Evolutionary conservation across 2,888 invertebrate species (phyloP).

Genomic region (Pseudanteris insignis): DNA sequence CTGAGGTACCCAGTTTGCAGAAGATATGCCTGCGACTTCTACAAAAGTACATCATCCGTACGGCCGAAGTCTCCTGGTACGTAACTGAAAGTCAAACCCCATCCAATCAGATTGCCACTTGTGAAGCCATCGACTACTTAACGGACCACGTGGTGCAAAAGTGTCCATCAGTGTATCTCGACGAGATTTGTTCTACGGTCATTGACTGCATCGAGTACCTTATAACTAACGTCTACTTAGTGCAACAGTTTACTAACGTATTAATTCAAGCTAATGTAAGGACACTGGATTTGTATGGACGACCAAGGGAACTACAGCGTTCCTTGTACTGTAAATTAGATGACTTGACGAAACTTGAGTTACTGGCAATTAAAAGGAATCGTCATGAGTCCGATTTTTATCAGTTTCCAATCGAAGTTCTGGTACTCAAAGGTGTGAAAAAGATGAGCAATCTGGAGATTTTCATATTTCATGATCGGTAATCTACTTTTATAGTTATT

Average conservation of each 20-base stretch:
- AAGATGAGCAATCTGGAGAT: slow-evolving; percentile 23
- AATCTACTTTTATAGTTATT: too few relatives aligned
- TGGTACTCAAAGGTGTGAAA: slow-evolving; percentile 23
- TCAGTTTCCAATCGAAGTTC: slow-evolving; percentile 19
- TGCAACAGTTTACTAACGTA: slow-evolving; percentile 17
- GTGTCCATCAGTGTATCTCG: slow-evolving; percentile 14
- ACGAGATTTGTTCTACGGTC: slow-evolving; percentile 21
- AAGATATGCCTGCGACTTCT: slow-evolving; percentile 10
- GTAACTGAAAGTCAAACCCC: slow-evolving; percentile 16
- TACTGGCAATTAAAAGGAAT: slow-evolving; percentile 13
- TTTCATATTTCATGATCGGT: slow-evolving; percentile 24
- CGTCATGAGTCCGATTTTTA: slow-evolving; percentile 5
- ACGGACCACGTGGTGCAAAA: slow-evolving; percentile 18
- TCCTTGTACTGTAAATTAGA: slow-evolving; percentile 21
- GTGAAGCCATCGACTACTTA: slow-evolving; percentile 18
- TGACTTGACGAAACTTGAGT: slow-evolving; percentile 14
- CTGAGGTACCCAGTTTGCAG: slow-evolving; percentile 15
- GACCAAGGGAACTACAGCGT: slow-evolving; percentile 20
- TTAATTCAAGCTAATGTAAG: slow-evolving; percentile 19
- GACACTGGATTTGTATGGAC: slow-evolving; percentile 16
- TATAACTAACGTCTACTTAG: slow-evolving; percentile 9
- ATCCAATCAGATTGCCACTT: neutral
- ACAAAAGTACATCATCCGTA: slow-evolving; percentile 15
- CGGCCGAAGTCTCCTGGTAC: slow-evolving; percentile 25
- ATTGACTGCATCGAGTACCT: slow-evolving; percentile 32